phyloP scores from a whole-genome alignment of 2,888 invertebrate genomes.

The Catonia carolina region DNA sequence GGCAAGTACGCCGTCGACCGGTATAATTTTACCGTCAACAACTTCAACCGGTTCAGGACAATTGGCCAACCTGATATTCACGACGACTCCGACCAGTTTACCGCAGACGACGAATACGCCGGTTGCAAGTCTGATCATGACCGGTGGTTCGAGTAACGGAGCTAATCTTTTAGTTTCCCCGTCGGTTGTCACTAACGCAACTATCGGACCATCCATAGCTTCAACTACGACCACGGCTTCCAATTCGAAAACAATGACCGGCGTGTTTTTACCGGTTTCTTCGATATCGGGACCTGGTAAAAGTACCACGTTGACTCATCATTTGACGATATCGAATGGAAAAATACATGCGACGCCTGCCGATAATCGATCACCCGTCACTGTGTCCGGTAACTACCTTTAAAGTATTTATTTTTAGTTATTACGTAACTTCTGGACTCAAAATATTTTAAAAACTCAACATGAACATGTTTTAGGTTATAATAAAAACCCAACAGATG shows the following conservation, averaged over 20 bases:
- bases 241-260: background rate
- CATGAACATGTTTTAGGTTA: no score
- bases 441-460: no score
- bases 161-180: background rate
- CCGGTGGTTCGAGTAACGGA: background rate
- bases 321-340: conserved; percentile 15
- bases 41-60: conserved; percentile 1
- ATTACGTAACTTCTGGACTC: background rate
- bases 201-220: background rate
- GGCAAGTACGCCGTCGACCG: conserved; percentile 1
- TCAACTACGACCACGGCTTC: background rate
- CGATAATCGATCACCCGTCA: background rate
- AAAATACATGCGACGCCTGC: conserved; percentile 2
- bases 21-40: conserved; percentile 8
- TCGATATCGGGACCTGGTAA: background rate
- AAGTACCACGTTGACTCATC: conserved; percentile 8
- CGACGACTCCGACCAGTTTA: conserved; percentile 10
- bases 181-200: background rate
- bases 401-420: background rate
- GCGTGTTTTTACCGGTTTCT: conserved; percentile 11
- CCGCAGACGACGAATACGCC: conserved; percentile 1
- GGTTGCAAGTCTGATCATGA: conserved; percentile 12
- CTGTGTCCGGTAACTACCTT: background rate
- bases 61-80: conserved; percentile 17
- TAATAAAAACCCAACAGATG: no score